Conservation (phyloP, 1,140 invertebrate genomes). For the Leptoteleia sp. region DNA sequence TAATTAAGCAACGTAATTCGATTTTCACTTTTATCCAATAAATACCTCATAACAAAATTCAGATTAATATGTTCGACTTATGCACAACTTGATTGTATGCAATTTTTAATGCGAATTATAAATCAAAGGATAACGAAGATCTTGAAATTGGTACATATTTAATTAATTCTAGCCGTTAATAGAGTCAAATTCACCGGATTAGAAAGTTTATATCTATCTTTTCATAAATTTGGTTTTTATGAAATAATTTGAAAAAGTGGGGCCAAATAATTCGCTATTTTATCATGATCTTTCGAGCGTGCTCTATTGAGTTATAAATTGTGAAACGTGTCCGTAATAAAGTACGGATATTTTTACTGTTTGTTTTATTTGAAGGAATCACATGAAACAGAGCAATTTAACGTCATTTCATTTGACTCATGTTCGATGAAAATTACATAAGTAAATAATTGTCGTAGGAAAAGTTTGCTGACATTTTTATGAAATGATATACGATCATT, state of each 20-base stretch:
- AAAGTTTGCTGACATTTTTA: not conserved
- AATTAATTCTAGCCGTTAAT: slow-evolving; percentile 6
- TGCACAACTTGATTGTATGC: too few species aligned
- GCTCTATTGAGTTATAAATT: slow-evolving; percentile 51
- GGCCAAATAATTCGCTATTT: too few species aligned
- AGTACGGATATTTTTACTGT: slow-evolving; percentile 16
- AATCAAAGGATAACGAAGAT: not conserved
- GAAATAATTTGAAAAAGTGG: slow-evolving; percentile 20
- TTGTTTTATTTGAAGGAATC: slow-evolving; percentile 29
- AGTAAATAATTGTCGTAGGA: slow-evolving; percentile 25
- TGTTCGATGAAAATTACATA: slow-evolving; percentile 21
- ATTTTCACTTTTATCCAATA: slow-evolving; percentile 4
- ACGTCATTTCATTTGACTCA: slow-evolving; percentile 39
- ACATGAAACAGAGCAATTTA: slow-evolving; percentile 24
- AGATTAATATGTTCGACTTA: too few species aligned
- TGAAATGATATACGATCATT: not conserved
- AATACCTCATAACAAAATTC: too few species aligned
- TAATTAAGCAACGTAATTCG: not conserved
- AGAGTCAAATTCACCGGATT: slow-evolving; percentile 51
- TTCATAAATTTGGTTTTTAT: slow-evolving; percentile 9
- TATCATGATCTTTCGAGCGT: slow-evolving; percentile 44
- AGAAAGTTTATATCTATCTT: slow-evolving; percentile 34
- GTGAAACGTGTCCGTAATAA: slow-evolving; percentile 34
- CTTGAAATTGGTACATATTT: not conserved
- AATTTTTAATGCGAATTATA: too few species aligned